Evolutionary conservation across 2,113 vertebrate genomes (phyloP).

Genomic region (Vanacampus margaritifer): DNA sequence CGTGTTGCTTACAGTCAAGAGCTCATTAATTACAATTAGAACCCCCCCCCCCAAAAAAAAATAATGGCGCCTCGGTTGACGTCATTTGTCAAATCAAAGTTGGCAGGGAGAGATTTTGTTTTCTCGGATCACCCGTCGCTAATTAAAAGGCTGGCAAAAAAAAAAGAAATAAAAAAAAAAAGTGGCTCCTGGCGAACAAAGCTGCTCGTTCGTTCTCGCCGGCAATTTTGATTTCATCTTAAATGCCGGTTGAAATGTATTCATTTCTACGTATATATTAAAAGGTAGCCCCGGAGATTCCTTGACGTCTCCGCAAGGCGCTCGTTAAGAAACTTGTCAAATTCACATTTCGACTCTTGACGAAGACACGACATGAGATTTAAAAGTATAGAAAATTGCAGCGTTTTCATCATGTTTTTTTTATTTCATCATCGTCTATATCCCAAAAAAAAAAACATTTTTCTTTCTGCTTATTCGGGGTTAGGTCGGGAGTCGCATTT

Average conservation of each 20-base stretch:
- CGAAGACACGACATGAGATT: not conserved
- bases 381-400: too few relatives aligned
- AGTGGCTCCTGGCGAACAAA: slow-evolving; percentile 7
- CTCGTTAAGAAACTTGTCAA: not conserved
- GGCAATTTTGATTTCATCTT: not conserved
- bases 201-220: not conserved
- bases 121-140: slow-evolving; percentile 19
- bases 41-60: too few relatives aligned
- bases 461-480: too few relatives aligned
- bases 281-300: not conserved
- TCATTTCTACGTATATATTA: not conserved
- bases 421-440: too few relatives aligned
- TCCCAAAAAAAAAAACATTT: too few relatives aligned
- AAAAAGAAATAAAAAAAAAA: not conserved
- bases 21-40: slow-evolving; percentile 39
- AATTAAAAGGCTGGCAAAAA: slow-evolving; percentile 19
- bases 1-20: not conserved
- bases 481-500: too few relatives aligned
- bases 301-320: not conserved
- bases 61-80: slow-evolving; percentile 10
- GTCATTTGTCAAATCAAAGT: slow-evolving; percentile 33
- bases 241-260: not conserved
- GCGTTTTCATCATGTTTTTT: too few relatives aligned
- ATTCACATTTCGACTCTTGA: not conserved
- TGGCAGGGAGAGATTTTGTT: slow-evolving; percentile 22